Base-by-base conservation (phyloP, 2,888 invertebrate species). In the Aleiodes alternator region DNA sequence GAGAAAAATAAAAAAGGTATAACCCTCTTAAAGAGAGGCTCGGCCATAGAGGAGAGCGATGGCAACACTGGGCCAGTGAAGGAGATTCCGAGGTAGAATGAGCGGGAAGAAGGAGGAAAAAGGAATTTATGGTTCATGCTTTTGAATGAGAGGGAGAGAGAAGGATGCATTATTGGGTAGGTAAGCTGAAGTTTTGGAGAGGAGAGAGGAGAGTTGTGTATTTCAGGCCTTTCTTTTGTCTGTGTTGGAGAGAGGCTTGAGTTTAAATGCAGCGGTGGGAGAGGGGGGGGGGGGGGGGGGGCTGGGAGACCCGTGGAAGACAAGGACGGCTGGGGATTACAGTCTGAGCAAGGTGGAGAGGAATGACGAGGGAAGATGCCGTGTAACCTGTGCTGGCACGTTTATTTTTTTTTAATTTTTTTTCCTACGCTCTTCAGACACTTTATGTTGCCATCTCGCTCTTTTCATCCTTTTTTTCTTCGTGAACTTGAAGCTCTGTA, bases 281-380 rank as follows among this genome's bases (percentile, higher is more conserved):
- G 69, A 43, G 34, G 69, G 53, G 34, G 11, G 23, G 50, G 14
- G 14, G 51, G 72, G 70, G 34, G 43, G 61, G 59, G 61, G 76
- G 43, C 14, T 69, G 61, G 76, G 56, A 72, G 73, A 64, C 23
- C 55, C 72, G 68, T 68, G 72, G 57, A 34, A 55, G 68, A 75
- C 66, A 73, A 73, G 23, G 72, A 66, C 66, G 66, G 55, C 16
- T n/a, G 53, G 72, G 68, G 56, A 23, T 53, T 38, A 56, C 55
- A 48, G 57, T 50, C 68, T 43, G 48, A 61, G 53, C 57, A 51
- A 61, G 71, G 51, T 61, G 61, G 43, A 50, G 34, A 34, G 23
- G 59, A 29, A 71, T 9, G 71, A 59, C 59, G 31, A 31, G 23
- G 59, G 43, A 72, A 8, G 72, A 59, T 59, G 48, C 70, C 56